These are phyloP conservation scores for Gonatopus flavifemur DNA, from an alignment of 1,140 invertebrate species.

Conservation along the genomic window DNA sequence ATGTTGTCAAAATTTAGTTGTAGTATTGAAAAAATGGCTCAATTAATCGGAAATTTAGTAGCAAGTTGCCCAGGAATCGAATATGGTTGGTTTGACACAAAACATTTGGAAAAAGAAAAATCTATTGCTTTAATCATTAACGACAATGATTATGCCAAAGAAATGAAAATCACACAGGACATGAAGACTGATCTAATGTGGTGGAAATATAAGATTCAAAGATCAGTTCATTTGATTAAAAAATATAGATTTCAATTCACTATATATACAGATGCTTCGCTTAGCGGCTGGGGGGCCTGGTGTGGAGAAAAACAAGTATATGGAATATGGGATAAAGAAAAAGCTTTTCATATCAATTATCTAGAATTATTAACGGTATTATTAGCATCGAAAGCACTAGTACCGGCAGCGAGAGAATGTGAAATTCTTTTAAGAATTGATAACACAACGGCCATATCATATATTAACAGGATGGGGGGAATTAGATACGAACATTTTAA, in stretches of 20 bases:
- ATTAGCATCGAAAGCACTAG: conserved; percentile 6
- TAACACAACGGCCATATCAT: conserved; percentile 9
- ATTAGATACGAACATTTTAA: conserved; percentile 5
- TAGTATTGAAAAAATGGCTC: conserved; percentile 23
- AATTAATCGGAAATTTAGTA: conserved; percentile 10
- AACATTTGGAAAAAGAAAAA: conserved; percentile 21
- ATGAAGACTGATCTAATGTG: conserved; percentile 17
- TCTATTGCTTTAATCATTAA: background rate
- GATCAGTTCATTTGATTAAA: conserved; percentile 12
- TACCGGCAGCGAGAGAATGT: conserved; percentile 14
- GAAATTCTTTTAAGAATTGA: conserved; percentile 28
- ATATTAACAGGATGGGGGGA: conserved; percentile 15
- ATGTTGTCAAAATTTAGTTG: background rate
- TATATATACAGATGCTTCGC: conserved; percentile 9
- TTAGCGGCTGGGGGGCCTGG: conserved; percentile 7
- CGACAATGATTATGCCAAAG: background rate
- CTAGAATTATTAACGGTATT: conserved; percentile 13
- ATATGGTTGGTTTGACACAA: conserved; percentile 22
- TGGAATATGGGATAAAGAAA: conserved; percentile 2
- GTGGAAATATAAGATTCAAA: conserved; percentile 20
- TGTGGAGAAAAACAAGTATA: background rate
- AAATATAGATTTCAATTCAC: background rate
- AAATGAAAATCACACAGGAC: background rate
- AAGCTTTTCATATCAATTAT: conserved; percentile 8
- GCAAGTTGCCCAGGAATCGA: conserved; percentile 14